Conservation (phyloP, 2,888 invertebrate genomes). For the Nephrocerus scutellatus region DNA sequence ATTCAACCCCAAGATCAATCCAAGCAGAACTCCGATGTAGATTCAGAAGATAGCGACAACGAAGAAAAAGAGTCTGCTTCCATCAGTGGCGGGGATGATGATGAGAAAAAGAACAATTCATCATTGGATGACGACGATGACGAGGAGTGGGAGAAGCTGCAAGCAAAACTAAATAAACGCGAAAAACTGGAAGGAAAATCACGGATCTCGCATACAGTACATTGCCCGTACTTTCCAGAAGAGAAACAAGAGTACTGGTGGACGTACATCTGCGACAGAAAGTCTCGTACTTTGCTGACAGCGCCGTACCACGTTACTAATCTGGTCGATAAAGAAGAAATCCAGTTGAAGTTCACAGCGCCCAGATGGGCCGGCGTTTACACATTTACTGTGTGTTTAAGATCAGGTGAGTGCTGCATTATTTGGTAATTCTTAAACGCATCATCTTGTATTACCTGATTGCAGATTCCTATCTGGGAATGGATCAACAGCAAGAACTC, state of each 20-base stretch:
- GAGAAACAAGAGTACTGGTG: conserved; percentile 99
- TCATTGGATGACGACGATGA: conserved; percentile 61
- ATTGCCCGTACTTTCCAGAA: conserved; percentile 92
- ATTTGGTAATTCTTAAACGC: too few relatives aligned
- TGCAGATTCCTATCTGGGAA: conserved; percentile 89
- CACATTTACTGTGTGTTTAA: conserved; percentile 84
- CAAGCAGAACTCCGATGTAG: conserved; percentile 40
- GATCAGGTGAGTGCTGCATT: conserved; percentile 56
- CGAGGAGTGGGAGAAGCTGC: conserved; percentile 87
- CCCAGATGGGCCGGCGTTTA: conserved; percentile 90
- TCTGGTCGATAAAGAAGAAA: conserved; percentile 80
- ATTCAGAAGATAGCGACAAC: conserved; percentile 51
- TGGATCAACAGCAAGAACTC: conserved; percentile 91
- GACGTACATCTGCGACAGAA: conserved; percentile 96
- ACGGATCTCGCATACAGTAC: conserved; percentile 91
- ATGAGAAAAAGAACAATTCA: conserved; percentile 52
- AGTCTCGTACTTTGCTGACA: conserved; percentile 82
- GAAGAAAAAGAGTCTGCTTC: conserved; percentile 48
- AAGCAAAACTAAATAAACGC: conserved; percentile 76
- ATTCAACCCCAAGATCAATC: conserved; percentile 27
- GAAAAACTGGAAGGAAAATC: conserved; percentile 91
- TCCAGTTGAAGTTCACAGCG: conserved; percentile 93
- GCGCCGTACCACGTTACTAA: conserved; percentile 92
- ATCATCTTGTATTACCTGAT: too few relatives aligned
- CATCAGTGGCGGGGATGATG: conserved; percentile 54